phyloP scores from a whole-genome alignment of 2,888 invertebrate genomes.

The Carterocephalus palaemon region DNA sequence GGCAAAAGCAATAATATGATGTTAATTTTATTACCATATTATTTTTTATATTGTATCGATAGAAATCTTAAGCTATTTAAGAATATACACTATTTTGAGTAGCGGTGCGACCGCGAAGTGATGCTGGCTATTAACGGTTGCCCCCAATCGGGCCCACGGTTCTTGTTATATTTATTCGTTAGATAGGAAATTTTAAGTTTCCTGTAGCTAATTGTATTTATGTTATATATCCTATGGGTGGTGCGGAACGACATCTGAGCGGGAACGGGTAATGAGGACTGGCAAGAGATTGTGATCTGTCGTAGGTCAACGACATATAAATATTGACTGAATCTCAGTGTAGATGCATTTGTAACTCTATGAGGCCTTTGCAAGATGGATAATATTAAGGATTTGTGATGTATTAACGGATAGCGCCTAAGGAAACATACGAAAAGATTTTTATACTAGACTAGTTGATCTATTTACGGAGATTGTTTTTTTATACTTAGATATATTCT shows the following conservation, averaged over 20 bases:
- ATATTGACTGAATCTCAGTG: slow-evolving; percentile 80
- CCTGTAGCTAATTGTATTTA: slow-evolving; percentile 78
- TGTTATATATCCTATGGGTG: slow-evolving; percentile 73
- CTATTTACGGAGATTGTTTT: slow-evolving; percentile 80
- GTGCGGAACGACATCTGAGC: slow-evolving; percentile 71
- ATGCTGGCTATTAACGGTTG: slow-evolving; percentile 70
- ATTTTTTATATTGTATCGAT: slow-evolving; percentile 77
- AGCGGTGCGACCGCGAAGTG: slow-evolving; percentile 76
- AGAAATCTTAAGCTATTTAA: slow-evolving; percentile 71
- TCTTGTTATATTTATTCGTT: slow-evolving; percentile 78
- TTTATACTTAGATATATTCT: slow-evolving; percentile 79
- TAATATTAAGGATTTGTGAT: slow-evolving; percentile 79
- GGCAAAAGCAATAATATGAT: slow-evolving; percentile 80
- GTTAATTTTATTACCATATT: slow-evolving; percentile 80
- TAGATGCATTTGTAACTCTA: slow-evolving; percentile 80
- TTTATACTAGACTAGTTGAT: slow-evolving; percentile 79
- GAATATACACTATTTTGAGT: slow-evolving; percentile 66
- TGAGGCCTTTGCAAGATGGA: slow-evolving; percentile 80
- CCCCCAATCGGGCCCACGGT: slow-evolving; percentile 55
- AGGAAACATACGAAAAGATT: slow-evolving; percentile 80
- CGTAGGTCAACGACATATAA: slow-evolving; percentile 79
- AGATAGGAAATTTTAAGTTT: slow-evolving; percentile 77
- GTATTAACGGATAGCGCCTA: slow-evolving; percentile 80
- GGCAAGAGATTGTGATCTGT: slow-evolving; percentile 79
- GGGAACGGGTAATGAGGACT: slow-evolving; percentile 64